Evolutionary conservation across 2,113 vertebrate genomes (phyloP).

Genomic region (Rhinolophus ferrumequinum): DNA sequence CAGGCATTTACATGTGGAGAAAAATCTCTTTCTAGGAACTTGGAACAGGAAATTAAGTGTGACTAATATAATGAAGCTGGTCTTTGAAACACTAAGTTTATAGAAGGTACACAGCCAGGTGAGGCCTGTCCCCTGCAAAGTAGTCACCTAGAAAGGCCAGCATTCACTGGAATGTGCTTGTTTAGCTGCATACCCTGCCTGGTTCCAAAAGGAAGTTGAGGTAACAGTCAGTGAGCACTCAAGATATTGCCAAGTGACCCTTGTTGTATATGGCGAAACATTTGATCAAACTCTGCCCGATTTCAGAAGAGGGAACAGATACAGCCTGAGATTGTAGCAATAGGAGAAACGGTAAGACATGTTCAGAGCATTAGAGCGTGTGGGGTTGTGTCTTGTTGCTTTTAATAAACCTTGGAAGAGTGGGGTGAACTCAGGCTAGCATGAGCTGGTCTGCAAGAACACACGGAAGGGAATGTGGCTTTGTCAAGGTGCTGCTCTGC

Average conservation of each 20-base stretch:
- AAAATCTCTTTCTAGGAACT: neutral
- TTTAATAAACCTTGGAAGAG: neutral
- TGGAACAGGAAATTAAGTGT: neutral
- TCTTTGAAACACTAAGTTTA: neutral
- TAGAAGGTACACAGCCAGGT: neutral
- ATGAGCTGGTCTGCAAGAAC: neutral
- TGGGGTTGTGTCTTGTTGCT: neutral
- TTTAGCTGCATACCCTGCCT: neutral
- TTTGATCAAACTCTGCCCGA: neutral
- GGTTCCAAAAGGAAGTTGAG: neutral
- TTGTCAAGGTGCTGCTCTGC: neutral
- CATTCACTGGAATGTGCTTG: neutral
- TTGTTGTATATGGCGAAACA: neutral
- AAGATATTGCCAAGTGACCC: neutral
- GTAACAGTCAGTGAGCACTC: neutral
- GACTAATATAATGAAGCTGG: neutral
- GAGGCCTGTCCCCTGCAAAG: neutral
- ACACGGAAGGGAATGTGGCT: neutral
- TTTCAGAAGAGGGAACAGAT: neutral
- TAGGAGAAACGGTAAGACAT: too few relatives aligned
- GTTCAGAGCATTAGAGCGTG: neutral
- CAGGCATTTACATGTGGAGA: slow-evolving; percentile 2
- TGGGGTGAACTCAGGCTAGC: too few relatives aligned
- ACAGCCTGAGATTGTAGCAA: neutral
- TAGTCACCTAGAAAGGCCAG: neutral